Evolutionary conservation across 2,797 vertebrate species (phyloP).

Genomic region (Lepilemur septentrionalis): DNA sequence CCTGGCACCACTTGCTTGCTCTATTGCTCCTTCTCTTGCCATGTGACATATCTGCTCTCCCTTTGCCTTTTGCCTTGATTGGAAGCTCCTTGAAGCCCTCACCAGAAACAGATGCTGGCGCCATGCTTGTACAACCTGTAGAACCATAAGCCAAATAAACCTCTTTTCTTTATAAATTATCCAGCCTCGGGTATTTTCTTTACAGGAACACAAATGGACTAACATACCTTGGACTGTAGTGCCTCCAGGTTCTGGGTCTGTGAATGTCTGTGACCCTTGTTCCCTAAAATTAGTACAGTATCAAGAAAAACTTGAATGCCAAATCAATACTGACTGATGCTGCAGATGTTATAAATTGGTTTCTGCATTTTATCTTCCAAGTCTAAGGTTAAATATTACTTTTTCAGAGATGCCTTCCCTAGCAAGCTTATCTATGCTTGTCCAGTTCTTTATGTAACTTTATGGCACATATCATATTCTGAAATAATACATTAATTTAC

Average conservation of each 20-base stretch:
- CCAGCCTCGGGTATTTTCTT: too few relatives aligned
- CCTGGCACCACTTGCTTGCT: too few relatives aligned
- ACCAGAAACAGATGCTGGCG: too few relatives aligned
- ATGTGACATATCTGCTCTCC: too few relatives aligned
- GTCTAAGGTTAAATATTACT: background rate
- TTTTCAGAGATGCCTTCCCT: slow-evolving; percentile 31
- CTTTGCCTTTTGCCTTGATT: too few relatives aligned
- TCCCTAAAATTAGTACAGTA: background rate
- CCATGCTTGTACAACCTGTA: too few relatives aligned
- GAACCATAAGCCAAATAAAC: too few relatives aligned
- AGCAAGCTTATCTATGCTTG: slow-evolving; percentile 1
- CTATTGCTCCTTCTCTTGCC: too few relatives aligned
- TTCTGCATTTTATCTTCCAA: slow-evolving; percentile 33
- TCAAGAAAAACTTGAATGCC: background rate
- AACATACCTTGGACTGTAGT: background rate
- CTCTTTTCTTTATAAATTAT: too few relatives aligned
- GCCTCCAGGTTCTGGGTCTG: background rate
- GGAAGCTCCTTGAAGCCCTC: too few relatives aligned
- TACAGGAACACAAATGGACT: too few relatives aligned
- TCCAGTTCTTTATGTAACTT: background rate
- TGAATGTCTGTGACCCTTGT: background rate
- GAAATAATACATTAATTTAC: background rate
- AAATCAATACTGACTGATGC: background rate
- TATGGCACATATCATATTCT: background rate
- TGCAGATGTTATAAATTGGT: background rate